Evolutionary conservation across 2,888 invertebrate species (phyloP).

Genomic region (Nemoura dubitans): DNA sequence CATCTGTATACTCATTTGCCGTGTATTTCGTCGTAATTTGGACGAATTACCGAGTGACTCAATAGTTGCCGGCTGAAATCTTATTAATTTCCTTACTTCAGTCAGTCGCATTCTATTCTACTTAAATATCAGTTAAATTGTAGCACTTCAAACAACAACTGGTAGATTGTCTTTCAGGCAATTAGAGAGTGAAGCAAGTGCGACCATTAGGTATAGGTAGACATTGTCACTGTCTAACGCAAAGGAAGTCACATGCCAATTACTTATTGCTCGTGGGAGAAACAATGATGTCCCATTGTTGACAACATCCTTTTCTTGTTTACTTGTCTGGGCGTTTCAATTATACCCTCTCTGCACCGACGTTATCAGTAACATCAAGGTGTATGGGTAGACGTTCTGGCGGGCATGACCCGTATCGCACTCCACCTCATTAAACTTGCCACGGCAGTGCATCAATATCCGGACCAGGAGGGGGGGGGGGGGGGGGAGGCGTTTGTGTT

Average conservation of each 20-base stretch:
- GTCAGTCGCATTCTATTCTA: no score
- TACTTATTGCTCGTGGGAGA: neutral
- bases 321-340: neutral
- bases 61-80: no score
- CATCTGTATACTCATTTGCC: no score
- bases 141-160: neutral
- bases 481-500: neutral
- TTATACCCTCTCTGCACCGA: neutral
- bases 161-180: neutral
- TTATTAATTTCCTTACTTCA: no score
- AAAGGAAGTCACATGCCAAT: neutral
- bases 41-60: no score
- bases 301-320: neutral
- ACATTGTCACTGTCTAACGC: neutral
- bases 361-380: no score
- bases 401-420: no score
- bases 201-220: neutral
- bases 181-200: neutral
- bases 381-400: no score
- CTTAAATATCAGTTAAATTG: neutral
- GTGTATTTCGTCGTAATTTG: no score
- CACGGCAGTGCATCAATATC: neutral
- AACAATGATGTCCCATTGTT: neutral
- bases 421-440: neutral
- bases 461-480: no score